Evolutionary conservation across 2,888 invertebrate species (phyloP), one percentile per base, ranked within the genome.

Genomic region (Netelia inedita): DNA sequence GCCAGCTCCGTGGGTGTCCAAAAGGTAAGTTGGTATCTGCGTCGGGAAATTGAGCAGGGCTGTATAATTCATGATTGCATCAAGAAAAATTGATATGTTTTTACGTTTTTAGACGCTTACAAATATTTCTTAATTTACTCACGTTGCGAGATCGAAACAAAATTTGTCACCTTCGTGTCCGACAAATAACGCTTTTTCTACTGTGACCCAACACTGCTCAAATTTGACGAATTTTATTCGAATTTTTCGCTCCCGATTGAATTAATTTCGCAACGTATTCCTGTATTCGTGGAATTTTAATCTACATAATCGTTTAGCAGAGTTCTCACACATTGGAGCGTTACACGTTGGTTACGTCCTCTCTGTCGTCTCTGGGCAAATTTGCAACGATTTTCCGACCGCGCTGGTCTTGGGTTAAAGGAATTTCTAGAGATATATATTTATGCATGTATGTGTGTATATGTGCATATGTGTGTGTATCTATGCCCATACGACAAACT

Each of bases 351-450:
- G 61, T 53, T 73, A 35, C 63, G 50, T 35, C 23, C 53, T 84
- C 53, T 21, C 57, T 53, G 78, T 79, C 74, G 53, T 65, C 65
- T 61, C 71, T 74, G 71, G 21, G 71, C 69, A 71, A 81, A 85
- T 83, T 81, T 75, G 69, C 83, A 83, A 73, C 79, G 80, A 85
- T 83, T 85, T 83, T 83, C 80, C 65, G 61, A 84, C 82, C 81
- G 82, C 83, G 71, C 75, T 35, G 68, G 57, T 69, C 74, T 83
- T 79, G 82, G 68, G 79, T 75, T 73, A 46, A 68, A 79, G 86
- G 86, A 86, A 85, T 85, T 87, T 82, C 87, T 69, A 69, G 78
- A 65, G 35, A 57, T 76, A 80, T 35, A 21, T 43, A 35, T 35
- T 35, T 6, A 35, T 35, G 35, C 35, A 6, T 6, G 6, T 35